Conservation (phyloP, 2,888 invertebrate species). For the Agrochola litura region DNA sequence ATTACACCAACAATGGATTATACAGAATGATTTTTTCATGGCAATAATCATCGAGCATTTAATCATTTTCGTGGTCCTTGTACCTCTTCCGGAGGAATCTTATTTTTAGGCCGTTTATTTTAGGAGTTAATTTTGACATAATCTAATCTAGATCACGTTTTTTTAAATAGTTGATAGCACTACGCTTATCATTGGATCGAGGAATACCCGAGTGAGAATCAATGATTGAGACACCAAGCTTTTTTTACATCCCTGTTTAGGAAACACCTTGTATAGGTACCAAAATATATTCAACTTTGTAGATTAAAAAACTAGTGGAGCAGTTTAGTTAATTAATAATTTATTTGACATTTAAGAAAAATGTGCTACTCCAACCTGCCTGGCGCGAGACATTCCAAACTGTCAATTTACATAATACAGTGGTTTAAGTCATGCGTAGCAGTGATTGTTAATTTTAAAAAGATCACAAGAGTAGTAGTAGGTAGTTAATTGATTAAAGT, state of each 20-base stretch:
- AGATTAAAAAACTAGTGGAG: slow-evolving; percentile 4
- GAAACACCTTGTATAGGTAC: neutral
- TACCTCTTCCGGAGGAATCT: too few relatives aligned
- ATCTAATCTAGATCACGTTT: too few relatives aligned
- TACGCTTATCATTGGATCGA: too few relatives aligned
- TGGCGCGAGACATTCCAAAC: slow-evolving; percentile 23
- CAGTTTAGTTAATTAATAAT: slow-evolving; percentile 32
- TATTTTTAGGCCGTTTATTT: too few relatives aligned
- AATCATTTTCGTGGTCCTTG: too few relatives aligned
- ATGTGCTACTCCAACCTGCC: slow-evolving; percentile 12
- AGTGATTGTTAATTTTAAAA: slow-evolving; percentile 25
- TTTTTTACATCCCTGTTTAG: neutral
- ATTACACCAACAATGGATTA: slow-evolving; percentile 8
- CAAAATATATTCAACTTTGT: neutral
- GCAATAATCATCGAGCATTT: neutral
- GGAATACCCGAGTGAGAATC: too few relatives aligned
- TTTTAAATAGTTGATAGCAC: too few relatives aligned
- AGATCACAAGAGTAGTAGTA: slow-evolving; percentile 25
- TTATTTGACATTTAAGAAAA: slow-evolving; percentile 57
- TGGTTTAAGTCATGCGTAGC: neutral
- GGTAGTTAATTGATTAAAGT: too few relatives aligned
- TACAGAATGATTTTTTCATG: neutral
- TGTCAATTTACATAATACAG: slow-evolving; percentile 26
- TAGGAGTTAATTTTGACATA: too few relatives aligned
- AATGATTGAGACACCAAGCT: too few relatives aligned